Evolutionary conservation across 2,888 invertebrate genomes (phyloP).

Genomic region (Heteromurus nitidus): DNA sequence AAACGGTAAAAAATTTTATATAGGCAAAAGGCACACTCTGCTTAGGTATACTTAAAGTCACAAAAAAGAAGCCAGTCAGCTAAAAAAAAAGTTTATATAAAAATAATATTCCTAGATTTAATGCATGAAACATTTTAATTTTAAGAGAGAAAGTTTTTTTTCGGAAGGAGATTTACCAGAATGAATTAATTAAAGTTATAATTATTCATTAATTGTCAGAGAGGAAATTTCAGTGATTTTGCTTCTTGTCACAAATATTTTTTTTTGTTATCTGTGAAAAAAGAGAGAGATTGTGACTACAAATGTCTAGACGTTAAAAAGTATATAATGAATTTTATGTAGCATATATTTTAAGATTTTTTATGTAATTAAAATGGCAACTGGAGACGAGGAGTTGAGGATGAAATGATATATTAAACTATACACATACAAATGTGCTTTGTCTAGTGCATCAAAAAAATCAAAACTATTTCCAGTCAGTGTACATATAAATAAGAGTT

Average conservation of each 20-base stretch:
- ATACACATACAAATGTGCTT: constrained; percentile 51
- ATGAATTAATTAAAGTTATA: too few relatives aligned
- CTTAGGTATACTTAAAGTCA: too few relatives aligned
- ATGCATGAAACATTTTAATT: too few relatives aligned
- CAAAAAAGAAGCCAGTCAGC: constrained; percentile 13
- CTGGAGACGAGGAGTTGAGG: background rate
- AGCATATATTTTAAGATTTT: background rate
- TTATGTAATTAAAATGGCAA: background rate
- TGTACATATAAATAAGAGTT: constrained; percentile 5
- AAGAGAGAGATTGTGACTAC: background rate
- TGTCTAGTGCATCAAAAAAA: constrained; percentile 45
- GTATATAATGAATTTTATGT: background rate
- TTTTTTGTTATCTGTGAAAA: constrained; percentile 10
- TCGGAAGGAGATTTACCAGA: too few relatives aligned
- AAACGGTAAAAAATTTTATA: too few relatives aligned
- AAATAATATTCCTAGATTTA: background rate
- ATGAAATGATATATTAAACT: too few relatives aligned
- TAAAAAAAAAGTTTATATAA: constrained; percentile 1
- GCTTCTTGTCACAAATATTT: constrained; percentile 46
- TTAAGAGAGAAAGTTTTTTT: too few relatives aligned
- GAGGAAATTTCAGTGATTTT: constrained; percentile 53
- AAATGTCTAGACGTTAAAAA: background rate
- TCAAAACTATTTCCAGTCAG: constrained; percentile 39
- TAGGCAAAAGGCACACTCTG: too few relatives aligned
- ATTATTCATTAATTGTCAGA: too few relatives aligned